Base-by-base conservation (phyloP, 2,888 invertebrate species). In the Protophormia terraenovae region DNA sequence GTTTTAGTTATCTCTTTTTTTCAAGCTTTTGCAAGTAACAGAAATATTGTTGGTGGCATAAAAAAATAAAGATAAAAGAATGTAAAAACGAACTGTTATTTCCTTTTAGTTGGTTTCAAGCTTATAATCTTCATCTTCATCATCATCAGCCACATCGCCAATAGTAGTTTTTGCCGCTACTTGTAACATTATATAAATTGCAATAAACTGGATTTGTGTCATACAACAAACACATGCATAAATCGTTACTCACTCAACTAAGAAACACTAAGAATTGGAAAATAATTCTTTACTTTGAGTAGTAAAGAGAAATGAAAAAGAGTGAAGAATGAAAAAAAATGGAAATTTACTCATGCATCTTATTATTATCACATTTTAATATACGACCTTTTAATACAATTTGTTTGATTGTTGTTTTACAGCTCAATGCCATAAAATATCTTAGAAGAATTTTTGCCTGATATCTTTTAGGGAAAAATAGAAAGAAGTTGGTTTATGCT, bases 321-420 rank as follows among this genome's bases (percentile, higher is more conserved):
- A 3, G 12, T 41, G 41, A 41, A 41, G 1, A 41, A 14, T 3
- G 12, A 41, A n/a, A 41, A 41, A n/a, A n/a, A 41, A n/a, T 41
- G 22, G 62, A 71, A 71, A 69, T 76, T 60, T 64, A 50, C 27
- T 83, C 83, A 64, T 72, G 69, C 71, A 72, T 77, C 64, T 55
- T 66, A 64, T 71, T 79, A 53, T 79, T 71, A 64, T 71, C 78
- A 58, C 72, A 83, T 83, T 78, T 77, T 72, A 78, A 78, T 83
- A 67, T 66, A 83, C 77, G 72, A 77, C 78, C 77, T 81, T 75
- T 78, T 78, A 78, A 77, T 72, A 78, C 58, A 67, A 72, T 72
- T 72, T 78, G 72, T 83, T 77, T 66, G 81, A 81, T 67, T 81
- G 66, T 60, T 75, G 67, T 75, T 75, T 67, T 67, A 60, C 67